A percentile compares a stretch with the other conserved stretches of the same genome.
These are phyloP conservation scores for Hemiscyllium ocellatum DNA, from an alignment of 2,113 vertebrate genomes.

Conservation along the genomic window DNA sequence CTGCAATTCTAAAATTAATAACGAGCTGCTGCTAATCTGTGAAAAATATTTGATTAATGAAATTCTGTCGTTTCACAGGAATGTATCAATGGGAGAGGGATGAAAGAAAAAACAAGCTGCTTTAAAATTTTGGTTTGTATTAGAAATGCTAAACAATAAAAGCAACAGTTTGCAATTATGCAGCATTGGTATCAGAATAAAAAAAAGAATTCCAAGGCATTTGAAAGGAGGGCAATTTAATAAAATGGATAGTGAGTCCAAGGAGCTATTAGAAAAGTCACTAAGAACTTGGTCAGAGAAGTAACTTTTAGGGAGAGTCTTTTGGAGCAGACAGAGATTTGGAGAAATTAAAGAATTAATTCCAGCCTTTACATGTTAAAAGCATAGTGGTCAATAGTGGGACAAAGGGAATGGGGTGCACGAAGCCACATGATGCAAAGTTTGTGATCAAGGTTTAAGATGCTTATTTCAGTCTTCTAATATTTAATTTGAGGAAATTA, in stretches of 20 bases:
- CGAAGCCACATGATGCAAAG: neutral
- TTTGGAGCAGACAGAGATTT: neutral
- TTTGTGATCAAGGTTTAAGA: neutral
- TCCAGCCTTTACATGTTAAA: neutral
- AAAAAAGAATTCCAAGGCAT: neutral
- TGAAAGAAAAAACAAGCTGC: neutral
- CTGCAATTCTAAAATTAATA: neutral
- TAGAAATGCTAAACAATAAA: neutral
- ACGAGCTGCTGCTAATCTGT: neutral
- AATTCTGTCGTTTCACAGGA: neutral
- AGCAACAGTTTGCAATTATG: neutral
- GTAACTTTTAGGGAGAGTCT: neutral
- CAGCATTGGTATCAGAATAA: neutral
- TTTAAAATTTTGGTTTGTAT: neutral
- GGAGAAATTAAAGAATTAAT: neutral
- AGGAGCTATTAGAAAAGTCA: neutral
- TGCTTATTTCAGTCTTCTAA: neutral
- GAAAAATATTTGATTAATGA: neutral
- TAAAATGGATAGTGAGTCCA: neutral
- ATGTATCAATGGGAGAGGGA: neutral
- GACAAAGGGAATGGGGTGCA: neutral
- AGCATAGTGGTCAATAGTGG: neutral
- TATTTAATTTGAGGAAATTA: neutral
- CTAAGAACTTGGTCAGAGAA: neutral
- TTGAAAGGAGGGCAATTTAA: neutral